Conservation (phyloP, 64 coral and sea anemone genomes). For the Stichodactyla mertensii region DNA sequence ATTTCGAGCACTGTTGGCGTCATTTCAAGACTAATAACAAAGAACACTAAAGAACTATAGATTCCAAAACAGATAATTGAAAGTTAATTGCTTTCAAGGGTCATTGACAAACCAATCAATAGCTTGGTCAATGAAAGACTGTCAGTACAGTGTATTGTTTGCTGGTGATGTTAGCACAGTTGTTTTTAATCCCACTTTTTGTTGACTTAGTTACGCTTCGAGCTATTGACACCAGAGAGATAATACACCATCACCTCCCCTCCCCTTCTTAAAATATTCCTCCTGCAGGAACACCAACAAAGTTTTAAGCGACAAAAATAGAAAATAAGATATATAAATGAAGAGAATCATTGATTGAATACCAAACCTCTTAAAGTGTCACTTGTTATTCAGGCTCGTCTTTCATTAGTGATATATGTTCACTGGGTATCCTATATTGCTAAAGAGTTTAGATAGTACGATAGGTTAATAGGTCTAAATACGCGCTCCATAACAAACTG, state of each 20-base stretch:
- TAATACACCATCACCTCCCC: not conserved
- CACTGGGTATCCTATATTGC: too few relatives aligned
- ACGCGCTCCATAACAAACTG: too few relatives aligned
- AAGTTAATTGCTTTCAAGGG: not conserved
- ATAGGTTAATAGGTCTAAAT: too few relatives aligned
- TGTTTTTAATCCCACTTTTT: not conserved
- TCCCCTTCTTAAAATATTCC: too few relatives aligned
- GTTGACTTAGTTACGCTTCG: not conserved
- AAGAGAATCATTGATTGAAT: too few relatives aligned
- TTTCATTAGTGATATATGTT: too few relatives aligned
- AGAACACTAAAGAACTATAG: not conserved
- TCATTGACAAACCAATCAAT: not conserved
- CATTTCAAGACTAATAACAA: not conserved
- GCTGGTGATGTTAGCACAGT: not conserved
- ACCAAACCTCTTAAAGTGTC: too few relatives aligned
- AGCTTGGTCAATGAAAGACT: not conserved
- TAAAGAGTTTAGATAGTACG: too few relatives aligned
- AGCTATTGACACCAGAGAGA: not conserved
- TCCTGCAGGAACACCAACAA: too few relatives aligned
- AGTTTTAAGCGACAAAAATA: too few relatives aligned
- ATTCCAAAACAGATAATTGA: not conserved
- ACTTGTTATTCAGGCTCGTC: too few relatives aligned
- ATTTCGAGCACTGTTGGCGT: not conserved
- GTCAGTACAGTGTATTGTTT: constrained; percentile 6
- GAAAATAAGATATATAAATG: too few relatives aligned